Conservation (phyloP, 2,113 vertebrate species). For the Hylia prasina region DNA sequence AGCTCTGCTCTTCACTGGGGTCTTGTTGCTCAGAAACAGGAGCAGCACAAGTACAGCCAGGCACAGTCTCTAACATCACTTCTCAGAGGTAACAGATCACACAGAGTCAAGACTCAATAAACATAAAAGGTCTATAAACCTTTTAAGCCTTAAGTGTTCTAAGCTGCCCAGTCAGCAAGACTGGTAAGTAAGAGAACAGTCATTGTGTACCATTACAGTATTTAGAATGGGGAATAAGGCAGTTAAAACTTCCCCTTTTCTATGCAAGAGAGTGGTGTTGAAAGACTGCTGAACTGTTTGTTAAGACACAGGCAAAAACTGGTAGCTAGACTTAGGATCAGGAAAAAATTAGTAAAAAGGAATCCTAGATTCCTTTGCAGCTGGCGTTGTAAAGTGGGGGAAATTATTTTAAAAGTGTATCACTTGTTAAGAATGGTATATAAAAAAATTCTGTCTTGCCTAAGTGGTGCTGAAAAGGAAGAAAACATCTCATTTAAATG, state of each 20-base stretch:
- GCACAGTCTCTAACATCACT: neutral
- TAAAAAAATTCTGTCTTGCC: neutral
- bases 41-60: neutral
- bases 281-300: neutral
- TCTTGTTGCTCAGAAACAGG: neutral
- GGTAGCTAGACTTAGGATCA: neutral
- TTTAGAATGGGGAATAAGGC: neutral
- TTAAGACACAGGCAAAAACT: neutral
- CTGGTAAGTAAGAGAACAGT: neutral
- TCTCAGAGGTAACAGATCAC: neutral
- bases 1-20: neutral
- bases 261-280: neutral
- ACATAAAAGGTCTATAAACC: neutral
- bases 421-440: neutral
- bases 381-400: neutral
- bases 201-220: neutral
- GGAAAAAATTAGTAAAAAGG: neutral
- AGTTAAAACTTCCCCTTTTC: conserved; percentile 2
- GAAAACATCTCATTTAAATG: neutral
- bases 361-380: neutral
- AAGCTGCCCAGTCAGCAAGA: neutral
- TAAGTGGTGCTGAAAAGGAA: neutral
- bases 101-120: neutral
- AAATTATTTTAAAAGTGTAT: neutral
- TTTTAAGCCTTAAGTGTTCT: neutral